phyloP scores from a whole-genome alignment of 2,797 vertebrate genomes.

The Syndactyla subalaris region DNA sequence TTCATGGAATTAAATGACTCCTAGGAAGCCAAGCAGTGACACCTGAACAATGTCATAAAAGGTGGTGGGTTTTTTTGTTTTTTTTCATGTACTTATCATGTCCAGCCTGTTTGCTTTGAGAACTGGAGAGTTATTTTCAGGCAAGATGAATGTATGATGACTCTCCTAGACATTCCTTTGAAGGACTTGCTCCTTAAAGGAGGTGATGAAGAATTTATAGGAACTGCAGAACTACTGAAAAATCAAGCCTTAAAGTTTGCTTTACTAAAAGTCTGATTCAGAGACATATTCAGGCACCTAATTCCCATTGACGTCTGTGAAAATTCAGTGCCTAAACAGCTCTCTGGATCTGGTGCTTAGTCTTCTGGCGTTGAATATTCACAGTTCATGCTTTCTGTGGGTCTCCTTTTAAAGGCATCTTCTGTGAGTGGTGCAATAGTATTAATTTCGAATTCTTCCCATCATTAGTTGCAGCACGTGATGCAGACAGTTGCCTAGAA shows the following conservation, averaged over 20 bases:
- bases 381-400: background rate
- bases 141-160: background rate
- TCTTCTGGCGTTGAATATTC: background rate
- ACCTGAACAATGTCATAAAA: background rate
- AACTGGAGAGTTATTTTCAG: background rate
- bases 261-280: background rate
- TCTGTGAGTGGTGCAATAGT: background rate
- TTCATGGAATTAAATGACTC: background rate
- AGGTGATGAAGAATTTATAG: background rate
- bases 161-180: background rate
- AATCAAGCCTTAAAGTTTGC: background rate
- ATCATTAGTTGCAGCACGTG: background rate
- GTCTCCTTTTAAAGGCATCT: slow-evolving; percentile 53
- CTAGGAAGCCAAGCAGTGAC: background rate
- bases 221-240: background rate
- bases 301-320: background rate
- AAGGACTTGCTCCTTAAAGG: background rate
- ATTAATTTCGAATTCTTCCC: slow-evolving; percentile 18
- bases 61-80: background rate
- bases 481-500: slow-evolving; percentile 12
- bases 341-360: background rate
- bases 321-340: background rate
- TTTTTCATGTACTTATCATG: background rate
- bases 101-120: background rate
- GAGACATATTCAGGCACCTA: background rate